A percentile compares a stretch with the other conserved stretches of the same genome.
These are phyloP conservation scores for Lota lota DNA, from an alignment of 2,113 vertebrate genomes.

Conservation along the genomic window DNA sequence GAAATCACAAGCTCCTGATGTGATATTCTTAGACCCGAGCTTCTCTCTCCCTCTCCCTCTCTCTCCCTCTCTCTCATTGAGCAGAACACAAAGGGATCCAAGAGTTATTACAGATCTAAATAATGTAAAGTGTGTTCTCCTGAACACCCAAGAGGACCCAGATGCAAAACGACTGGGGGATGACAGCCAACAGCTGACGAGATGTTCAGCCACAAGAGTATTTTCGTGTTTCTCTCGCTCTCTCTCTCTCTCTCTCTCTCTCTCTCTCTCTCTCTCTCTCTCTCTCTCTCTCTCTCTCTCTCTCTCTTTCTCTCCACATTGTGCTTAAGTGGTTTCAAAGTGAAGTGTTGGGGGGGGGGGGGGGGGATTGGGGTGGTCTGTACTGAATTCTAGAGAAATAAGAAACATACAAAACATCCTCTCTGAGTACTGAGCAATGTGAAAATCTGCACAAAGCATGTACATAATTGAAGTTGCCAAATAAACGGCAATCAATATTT, in stretches of 20 bases:
- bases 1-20: slow-evolving; percentile 45
- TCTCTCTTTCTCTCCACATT: neutral
- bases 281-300: slow-evolving; percentile 35
- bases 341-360: slow-evolving; percentile 11
- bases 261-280: no score
- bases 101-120: slow-evolving; percentile 73
- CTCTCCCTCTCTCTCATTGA: slow-evolving; percentile 19
- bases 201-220: slow-evolving; percentile 56
- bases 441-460: neutral
- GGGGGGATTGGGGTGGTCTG: neutral
- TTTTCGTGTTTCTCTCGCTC: slow-evolving; percentile 60
- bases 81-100: slow-evolving; percentile 63
- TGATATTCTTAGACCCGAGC: slow-evolving; percentile 70
- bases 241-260: slow-evolving; percentile 8
- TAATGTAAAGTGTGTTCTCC: slow-evolving; percentile 71
- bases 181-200: slow-evolving; percentile 61
- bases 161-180: slow-evolving; percentile 59
- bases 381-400: slow-evolving; percentile 1
- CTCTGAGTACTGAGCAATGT: neutral
- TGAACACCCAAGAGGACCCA: slow-evolving; percentile 38
- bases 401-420: neutral
- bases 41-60: no score
- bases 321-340: slow-evolving; percentile 44
- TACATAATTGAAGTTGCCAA: no score
- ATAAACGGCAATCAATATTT: no score